Percentiles rank a stretch among this genome's conserved stretches.
Evolutionary conservation across 2,113 vertebrate genomes (phyloP).

Genomic region (Ibidorhyncha struthersii): DNA sequence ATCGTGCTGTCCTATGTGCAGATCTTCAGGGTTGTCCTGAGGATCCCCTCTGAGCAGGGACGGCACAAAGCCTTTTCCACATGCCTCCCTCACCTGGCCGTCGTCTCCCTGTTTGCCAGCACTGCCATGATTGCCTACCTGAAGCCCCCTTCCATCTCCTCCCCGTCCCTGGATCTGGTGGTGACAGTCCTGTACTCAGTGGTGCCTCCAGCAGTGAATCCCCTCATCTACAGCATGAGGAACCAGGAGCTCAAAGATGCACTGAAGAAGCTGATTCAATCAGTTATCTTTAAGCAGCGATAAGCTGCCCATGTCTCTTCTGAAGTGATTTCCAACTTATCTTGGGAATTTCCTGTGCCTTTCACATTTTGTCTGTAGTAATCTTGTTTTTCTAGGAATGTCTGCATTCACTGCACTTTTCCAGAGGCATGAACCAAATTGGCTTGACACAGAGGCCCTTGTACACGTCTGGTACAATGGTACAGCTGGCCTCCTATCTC

Average conservation of each 20-base stretch:
- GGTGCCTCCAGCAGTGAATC: not conserved
- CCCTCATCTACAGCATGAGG: not conserved
- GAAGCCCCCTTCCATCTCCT: not conserved
- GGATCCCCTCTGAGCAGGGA: not conserved
- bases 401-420: not conserved
- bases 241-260: not conserved
- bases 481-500: not conserved
- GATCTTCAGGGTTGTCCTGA: not conserved
- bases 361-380: not conserved
- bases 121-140: not conserved
- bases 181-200: not conserved
- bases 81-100: not conserved
- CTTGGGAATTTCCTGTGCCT: not conserved
- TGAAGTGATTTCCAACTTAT: not conserved
- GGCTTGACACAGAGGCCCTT: not conserved
- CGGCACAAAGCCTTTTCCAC: not conserved
- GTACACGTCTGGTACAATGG: not conserved
- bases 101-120: not conserved
- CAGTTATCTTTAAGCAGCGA: no score
- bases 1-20: not conserved
- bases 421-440: not conserved
- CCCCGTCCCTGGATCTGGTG: not conserved
- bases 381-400: not conserved
- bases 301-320: not conserved
- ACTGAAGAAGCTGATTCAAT: not conserved